Conservation (phyloP, 1,140 invertebrate genomes). For the Phocides pigmalion region DNA sequence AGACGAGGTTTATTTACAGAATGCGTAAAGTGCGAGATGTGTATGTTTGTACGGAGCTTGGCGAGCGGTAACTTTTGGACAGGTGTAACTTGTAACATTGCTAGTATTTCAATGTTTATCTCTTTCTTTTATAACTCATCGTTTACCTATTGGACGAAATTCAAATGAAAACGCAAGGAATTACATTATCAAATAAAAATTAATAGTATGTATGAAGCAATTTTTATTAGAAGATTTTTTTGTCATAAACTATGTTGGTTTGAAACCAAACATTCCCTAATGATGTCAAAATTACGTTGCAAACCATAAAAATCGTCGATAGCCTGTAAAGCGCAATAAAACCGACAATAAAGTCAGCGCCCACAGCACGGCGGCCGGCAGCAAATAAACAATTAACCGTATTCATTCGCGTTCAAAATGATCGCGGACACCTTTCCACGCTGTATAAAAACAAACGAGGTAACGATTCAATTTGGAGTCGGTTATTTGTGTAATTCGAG, state of each 20-base stretch:
- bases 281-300: constrained; percentile 28
- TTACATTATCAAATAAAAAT: too few species aligned
- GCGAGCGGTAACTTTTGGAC: constrained; percentile 9
- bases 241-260: too few species aligned
- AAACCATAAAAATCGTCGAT: constrained; percentile 35
- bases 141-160: too few species aligned
- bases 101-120: constrained; percentile 2
- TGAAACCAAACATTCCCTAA: constrained; percentile 2
- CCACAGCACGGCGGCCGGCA: constrained; percentile 33
- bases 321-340: constrained; percentile 32
- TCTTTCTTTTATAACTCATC: background rate
- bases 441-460: constrained; percentile 61
- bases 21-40: constrained; percentile 19
- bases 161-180: too few species aligned
- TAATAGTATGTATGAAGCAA: too few species aligned
- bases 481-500: constrained; percentile 62
- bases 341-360: constrained; percentile 35
- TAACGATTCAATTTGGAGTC: constrained; percentile 60
- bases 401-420: constrained; percentile 48
- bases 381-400: constrained; percentile 52
- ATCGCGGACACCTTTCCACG: constrained; percentile 52
- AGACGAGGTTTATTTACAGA: constrained; percentile 13
- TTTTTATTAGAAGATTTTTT: too few species aligned
- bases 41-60: constrained; percentile 22
- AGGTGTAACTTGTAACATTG: constrained; percentile 11